Evolutionary conservation across 2,797 vertebrate genomes (phyloP), one percentile per base, ranked within the genome.

Genomic region (Geotrypetes seraphini): DNA sequence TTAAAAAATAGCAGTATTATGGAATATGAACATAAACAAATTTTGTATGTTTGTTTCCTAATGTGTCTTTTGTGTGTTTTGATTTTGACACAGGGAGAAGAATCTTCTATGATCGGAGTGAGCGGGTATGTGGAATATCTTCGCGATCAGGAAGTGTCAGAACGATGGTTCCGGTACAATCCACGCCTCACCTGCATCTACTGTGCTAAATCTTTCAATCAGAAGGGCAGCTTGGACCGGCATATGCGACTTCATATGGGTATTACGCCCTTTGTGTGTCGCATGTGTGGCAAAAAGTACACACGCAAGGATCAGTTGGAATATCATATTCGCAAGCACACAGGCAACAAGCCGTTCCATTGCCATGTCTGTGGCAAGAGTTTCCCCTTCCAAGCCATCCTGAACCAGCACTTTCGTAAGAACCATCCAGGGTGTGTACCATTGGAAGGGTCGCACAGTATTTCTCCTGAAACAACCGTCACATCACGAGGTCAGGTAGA

Each of bases 401-500:
- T 99, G 58, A 99, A 99, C 84, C 95, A 99, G 85, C 95, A 99
- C 84, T 93, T 99, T 86, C 92, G 93, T 46, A 97, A 99, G 70
- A 99, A 99, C 78, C 95, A 97, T 60, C 94, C 94, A 0, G 92
- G 91, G 69, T 94, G 90, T 12, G 53, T 90, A 38, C 88, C 90
- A 3, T 81, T 92, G 46, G 91, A 96, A 51, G 87, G 83, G 36
- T 86, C 92, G 18, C 92, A 92, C 53, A 96, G 92, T 66, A 90
- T 92, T 57, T 97, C 93, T 11, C 94, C 94, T 0, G 95, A 99
- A 69, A 97, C 94, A 63, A 97, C 94, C 3, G 84, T 92, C 51
- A 88, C 91, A 0, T 91, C 92, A 6, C 76, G 91, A 35, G 89
- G 90, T 27, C 88, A 88, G 21, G 79, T 84, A 0, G 89, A 91